Evolutionary conservation across 2,797 vertebrate genomes (phyloP).

Genomic region (Falco berigora): DNA sequence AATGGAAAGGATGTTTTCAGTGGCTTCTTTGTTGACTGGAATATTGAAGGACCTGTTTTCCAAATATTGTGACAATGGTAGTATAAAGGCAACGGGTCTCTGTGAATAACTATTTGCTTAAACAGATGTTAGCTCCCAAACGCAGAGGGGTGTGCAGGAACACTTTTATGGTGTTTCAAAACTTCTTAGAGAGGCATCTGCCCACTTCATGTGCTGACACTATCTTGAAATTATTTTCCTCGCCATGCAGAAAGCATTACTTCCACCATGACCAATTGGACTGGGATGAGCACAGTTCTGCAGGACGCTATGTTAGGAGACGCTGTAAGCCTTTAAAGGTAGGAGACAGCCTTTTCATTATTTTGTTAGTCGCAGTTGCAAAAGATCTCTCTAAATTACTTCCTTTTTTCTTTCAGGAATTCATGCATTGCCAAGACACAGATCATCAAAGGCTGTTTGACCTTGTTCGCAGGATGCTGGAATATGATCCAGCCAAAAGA

Average conservation of each 20-base stretch:
- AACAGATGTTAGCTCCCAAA: background rate
- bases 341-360: background rate
- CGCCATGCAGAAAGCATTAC: conserved; percentile 80
- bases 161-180: background rate
- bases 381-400: background rate
- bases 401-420: conserved; percentile 75
- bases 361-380: background rate
- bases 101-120: background rate
- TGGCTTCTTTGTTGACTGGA: background rate
- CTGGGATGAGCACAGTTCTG: conserved; percentile 88
- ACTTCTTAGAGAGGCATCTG: background rate
- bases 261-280: conserved; percentile 86
- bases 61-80: background rate
- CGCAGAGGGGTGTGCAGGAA: background rate
- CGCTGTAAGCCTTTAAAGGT: conserved; percentile 94
- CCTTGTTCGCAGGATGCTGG: conserved; percentile 90
- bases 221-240: background rate
- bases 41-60: background rate
- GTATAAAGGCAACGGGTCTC: background rate
- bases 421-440: conserved; percentile 81
- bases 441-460: conserved; percentile 89
- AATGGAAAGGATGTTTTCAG: background rate
- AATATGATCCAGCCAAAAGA: conserved; percentile 86
- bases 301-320: conserved; percentile 88
- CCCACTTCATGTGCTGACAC: background rate